A percentile compares a stretch with the other conserved stretches of the same genome.
Evolutionary conservation across 2,888 invertebrate genomes (phyloP).

Genomic region (Pteria penguin): DNA sequence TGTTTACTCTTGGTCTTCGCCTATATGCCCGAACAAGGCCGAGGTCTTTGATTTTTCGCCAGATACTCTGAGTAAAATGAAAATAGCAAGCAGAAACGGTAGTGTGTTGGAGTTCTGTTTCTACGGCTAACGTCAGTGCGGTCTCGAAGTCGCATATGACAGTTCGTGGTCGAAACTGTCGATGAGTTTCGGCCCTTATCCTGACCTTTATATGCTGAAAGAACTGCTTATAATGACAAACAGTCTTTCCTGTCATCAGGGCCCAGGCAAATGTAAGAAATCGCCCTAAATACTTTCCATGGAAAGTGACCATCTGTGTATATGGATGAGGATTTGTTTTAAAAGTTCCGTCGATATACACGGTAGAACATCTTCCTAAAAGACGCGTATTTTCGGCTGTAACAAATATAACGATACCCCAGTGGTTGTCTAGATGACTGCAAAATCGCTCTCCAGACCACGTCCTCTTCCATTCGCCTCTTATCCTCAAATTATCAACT

Average conservation of each 20-base stretch:
- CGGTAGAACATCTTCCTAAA: constrained; percentile 2
- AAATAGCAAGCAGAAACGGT: constrained; percentile 18
- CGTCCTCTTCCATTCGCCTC: too few relatives aligned
- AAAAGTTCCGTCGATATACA: too few relatives aligned
- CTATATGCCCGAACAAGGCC: constrained; percentile 1
- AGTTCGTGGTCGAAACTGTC: too few relatives aligned
- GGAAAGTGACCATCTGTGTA: too few relatives aligned
- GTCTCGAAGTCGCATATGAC: too few relatives aligned
- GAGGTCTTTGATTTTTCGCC: constrained; percentile 23
- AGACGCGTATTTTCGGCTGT: constrained; percentile 3
- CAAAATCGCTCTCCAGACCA: background rate
- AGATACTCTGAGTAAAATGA: constrained; percentile 28
- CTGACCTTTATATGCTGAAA: background rate
- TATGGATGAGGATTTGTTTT: too few relatives aligned
- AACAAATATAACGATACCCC: constrained; percentile 22
- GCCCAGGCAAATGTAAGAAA: too few relatives aligned
- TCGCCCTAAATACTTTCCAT: too few relatives aligned
- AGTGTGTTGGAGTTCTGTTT: constrained; percentile 22
- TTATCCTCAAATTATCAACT: too few relatives aligned
- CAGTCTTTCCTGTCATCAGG: constrained; percentile 9
- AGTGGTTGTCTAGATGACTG: constrained; percentile 21
- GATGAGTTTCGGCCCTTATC: too few relatives aligned
- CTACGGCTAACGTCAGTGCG: constrained; percentile 14
- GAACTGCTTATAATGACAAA: constrained; percentile 11
- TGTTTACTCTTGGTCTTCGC: too few relatives aligned